These are phyloP conservation scores for Scatophagus argus DNA, from an alignment of 2,113 vertebrate genomes.

Conservation along the genomic window DNA sequence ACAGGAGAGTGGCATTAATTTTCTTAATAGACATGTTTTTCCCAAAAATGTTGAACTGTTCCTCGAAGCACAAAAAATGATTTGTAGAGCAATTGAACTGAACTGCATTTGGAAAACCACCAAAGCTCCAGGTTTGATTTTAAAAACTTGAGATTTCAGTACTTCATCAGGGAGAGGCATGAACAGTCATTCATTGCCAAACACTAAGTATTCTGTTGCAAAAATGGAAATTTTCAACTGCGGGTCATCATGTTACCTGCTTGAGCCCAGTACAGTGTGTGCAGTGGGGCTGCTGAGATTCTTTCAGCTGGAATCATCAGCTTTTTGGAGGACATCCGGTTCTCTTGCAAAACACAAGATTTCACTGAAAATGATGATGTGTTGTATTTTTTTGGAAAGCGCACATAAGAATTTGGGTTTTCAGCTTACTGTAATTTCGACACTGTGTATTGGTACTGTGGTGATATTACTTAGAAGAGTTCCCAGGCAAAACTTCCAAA, in stretches of 20 bases:
- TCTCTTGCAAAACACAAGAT: conserved; percentile 4
- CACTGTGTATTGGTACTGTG: background rate
- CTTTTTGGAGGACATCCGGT: background rate
- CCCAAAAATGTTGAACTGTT: background rate
- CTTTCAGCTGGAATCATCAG: conserved; percentile 9
- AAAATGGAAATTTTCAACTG: conserved; percentile 29
- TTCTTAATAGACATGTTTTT: too few species aligned
- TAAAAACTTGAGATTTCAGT: background rate
- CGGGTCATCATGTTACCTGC: background rate
- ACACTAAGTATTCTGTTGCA: conserved; percentile 21
- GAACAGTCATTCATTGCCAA: background rate
- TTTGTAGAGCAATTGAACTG: too few species aligned
- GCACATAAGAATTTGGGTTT: background rate
- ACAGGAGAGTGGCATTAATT: background rate
- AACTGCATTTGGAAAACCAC: background rate
- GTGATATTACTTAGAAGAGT: conserved; percentile 1
- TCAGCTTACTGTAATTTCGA: background rate
- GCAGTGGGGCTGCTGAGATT: conserved; percentile 1
- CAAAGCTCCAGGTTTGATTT: background rate
- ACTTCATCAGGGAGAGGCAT: background rate
- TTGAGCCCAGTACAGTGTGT: background rate
- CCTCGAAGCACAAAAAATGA: background rate
- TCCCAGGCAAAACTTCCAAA: background rate
- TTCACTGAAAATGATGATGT: background rate
- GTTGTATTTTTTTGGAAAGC: background rate